Conservation (phyloP, 2,888 invertebrate species). For the Chymomyza amoena region DNA sequence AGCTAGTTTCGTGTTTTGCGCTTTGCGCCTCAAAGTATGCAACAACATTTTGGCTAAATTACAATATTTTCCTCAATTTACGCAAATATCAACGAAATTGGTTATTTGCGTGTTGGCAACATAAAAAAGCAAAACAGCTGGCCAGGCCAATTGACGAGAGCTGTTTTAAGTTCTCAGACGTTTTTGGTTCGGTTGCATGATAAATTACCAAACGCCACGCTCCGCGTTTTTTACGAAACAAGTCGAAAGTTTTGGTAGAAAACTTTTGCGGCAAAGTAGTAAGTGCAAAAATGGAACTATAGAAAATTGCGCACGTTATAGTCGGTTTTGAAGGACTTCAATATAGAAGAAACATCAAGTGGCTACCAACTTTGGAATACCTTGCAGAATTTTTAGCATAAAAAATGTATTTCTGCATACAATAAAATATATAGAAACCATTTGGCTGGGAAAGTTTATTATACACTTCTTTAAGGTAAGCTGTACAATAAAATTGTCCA, state of each 20-base stretch:
- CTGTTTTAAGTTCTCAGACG: neutral
- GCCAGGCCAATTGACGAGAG: conserved; percentile 5
- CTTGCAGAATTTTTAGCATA: too few species aligned
- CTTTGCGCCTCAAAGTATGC: conserved; percentile 37
- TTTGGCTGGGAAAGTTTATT: too few species aligned
- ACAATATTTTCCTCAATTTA: neutral
- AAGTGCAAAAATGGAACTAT: neutral
- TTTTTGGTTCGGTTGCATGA: conserved; percentile 25
- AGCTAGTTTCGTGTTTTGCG: conserved; percentile 8
- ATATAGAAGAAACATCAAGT: too few species aligned
- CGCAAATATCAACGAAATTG: conserved; percentile 37
- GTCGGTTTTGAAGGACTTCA: too few species aligned
- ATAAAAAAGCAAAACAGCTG: neutral
- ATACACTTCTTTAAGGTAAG: too few species aligned
- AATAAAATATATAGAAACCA: too few species aligned
- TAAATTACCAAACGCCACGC: conserved; percentile 43
- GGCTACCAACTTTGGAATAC: too few species aligned
- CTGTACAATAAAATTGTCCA: too few species aligned
- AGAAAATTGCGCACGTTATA: too few species aligned
- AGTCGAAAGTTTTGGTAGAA: neutral
- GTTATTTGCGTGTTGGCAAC: conserved; percentile 52
- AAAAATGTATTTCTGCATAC: too few species aligned
- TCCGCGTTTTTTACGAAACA: too few species aligned
- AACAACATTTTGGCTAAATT: conserved; percentile 19
- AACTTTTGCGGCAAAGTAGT: neutral